Base-by-base conservation (phyloP, 2,113 vertebrate species). In the Amazona guildingii region DNA sequence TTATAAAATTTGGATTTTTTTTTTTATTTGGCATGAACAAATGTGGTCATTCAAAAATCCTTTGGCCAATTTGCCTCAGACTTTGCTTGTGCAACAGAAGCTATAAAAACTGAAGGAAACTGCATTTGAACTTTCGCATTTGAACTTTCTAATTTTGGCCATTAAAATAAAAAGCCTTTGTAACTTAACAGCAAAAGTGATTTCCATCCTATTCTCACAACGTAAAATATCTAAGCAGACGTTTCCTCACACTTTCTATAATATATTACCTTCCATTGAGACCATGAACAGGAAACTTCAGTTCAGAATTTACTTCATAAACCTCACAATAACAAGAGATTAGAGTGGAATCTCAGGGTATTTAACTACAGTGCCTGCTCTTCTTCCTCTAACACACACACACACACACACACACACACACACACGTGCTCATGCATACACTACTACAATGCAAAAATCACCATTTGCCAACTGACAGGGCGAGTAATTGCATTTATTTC, bases 391-490 rank as follows among this genome's bases (percentile, higher is more conserved):
- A 18, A 81, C 43, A 61, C 11, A 17, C 9, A 17, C 9, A 21
- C 1, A 3, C 12, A 17, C 9, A 21, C 1, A 3, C 12, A 61
- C 11, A 17, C 9, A 21, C 1, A 3, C 12, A 2, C 10, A 17
- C 9, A 21, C 1, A 3, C 12, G 2, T 5, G 4, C 4, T 2
- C 0, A 0, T 15, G 8, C 29, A 19, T 31, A 41, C 13, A n/a
- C n/a, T 44, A 16, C 11, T 44, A 18, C 19, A 14, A 44, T 1
- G 3, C 27, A 66, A 86, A 93, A 78, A 83, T 23, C 37, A 21
- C 20, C 6, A 8, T 85, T 69, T 88, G 39, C 54, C 64, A 70
- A 37, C 28, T 59, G 20, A 14, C 3, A 33, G 66, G 44, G 19
- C 48, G 51, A 72, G n/a, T 29, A 37, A 64, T 51, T 51, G 64